A percentile compares a stretch with the other conserved stretches of the same genome.
These are phyloP conservation scores for Tethya wilhelma DNA, from an alignment of 37 sponge, comb jelly and placozoan species.

Conservation along the genomic window DNA sequence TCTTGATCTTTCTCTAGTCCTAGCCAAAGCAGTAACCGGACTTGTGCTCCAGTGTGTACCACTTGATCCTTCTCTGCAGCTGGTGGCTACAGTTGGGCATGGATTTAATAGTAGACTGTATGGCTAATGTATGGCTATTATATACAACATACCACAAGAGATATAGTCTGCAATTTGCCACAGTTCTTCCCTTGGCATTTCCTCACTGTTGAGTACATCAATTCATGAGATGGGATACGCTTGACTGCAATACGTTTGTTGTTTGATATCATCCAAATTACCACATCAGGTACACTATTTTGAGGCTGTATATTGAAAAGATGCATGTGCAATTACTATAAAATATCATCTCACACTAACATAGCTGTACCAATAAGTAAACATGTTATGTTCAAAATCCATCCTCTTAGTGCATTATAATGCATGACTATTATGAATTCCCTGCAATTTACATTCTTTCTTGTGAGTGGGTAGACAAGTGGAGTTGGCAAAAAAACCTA, in stretches of 20 bases:
- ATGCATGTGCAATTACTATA: too few relatives aligned
- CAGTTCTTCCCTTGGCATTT: slow-evolving; percentile 54
- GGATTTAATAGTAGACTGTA: neutral
- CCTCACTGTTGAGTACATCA: slow-evolving; percentile 50
- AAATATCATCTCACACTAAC: too few relatives aligned
- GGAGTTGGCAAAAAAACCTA: too few relatives aligned
- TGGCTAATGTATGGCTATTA: neutral
- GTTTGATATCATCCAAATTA: slow-evolving; percentile 79
- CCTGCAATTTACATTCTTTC: too few relatives aligned
- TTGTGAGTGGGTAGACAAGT: too few relatives aligned
- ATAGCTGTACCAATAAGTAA: too few relatives aligned
- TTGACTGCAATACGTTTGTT: slow-evolving; percentile 74
- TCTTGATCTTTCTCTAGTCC: slow-evolving; percentile 76
- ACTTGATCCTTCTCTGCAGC: slow-evolving; percentile 72
- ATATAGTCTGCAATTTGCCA: slow-evolving; percentile 55
- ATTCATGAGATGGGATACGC: slow-evolving; percentile 68
- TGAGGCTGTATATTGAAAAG: slow-evolving; percentile 33
- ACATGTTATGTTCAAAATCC: too few relatives aligned
- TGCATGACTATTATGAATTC: too few relatives aligned
- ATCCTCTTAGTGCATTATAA: too few relatives aligned
- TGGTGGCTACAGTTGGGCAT: slow-evolving; percentile 49
- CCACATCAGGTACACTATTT: slow-evolving; percentile 79
- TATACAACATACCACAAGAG: slow-evolving; percentile 34
- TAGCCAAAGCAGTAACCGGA: slow-evolving; percentile 85
- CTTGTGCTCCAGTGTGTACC: slow-evolving; percentile 58